A percentile compares a stretch with the other conserved stretches of the same genome.
Evolutionary conservation across 2,888 invertebrate genomes (phyloP).

Genomic region (Apocheima hispidaria): DNA sequence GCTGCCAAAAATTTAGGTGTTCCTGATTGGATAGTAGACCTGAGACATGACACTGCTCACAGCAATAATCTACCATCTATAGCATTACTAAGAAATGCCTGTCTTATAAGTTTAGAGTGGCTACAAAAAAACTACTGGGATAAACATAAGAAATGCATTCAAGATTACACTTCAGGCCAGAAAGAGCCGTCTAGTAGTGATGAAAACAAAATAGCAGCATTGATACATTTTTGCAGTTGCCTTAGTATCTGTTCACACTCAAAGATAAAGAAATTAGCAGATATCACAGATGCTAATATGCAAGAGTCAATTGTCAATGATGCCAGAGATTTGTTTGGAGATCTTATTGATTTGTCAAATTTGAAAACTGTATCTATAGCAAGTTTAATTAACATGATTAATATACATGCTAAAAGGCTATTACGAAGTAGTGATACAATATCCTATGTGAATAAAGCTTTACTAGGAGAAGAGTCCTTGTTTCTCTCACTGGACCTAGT

Average conservation of each 20-base stretch:
- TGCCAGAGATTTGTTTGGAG: slow-evolving; percentile 68
- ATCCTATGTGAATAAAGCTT: slow-evolving; percentile 57
- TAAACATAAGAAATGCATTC: slow-evolving; percentile 79
- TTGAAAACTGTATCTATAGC: slow-evolving; percentile 64
- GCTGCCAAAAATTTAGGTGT: slow-evolving; percentile 88
- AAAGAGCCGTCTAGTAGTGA: slow-evolving; percentile 54
- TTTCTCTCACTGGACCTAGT: slow-evolving; percentile 71
- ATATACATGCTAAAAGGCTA: slow-evolving; percentile 60
- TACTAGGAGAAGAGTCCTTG: slow-evolving; percentile 68
- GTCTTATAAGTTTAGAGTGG: slow-evolving; percentile 88
- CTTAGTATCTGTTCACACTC: slow-evolving; percentile 73
- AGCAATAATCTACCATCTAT: slow-evolving; percentile 88
- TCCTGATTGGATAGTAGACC: slow-evolving; percentile 92
- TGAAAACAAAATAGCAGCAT: slow-evolving; percentile 60
- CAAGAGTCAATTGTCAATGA: slow-evolving; percentile 70
- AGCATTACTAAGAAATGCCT: slow-evolving; percentile 87
- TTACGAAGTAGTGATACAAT: slow-evolving; percentile 57
- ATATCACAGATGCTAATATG: slow-evolving; percentile 68
- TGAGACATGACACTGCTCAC: slow-evolving; percentile 93
- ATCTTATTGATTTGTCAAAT: slow-evolving; percentile 64
- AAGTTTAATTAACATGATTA: slow-evolving; percentile 61
- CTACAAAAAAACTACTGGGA: slow-evolving; percentile 89
- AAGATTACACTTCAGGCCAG: slow-evolving; percentile 71
- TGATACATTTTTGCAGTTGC: slow-evolving; percentile 72
- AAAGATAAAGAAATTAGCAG: slow-evolving; percentile 69